phyloP scores from a whole-genome alignment of 2,113 vertebrate species.

The Puntigrus tetrazona region DNA sequence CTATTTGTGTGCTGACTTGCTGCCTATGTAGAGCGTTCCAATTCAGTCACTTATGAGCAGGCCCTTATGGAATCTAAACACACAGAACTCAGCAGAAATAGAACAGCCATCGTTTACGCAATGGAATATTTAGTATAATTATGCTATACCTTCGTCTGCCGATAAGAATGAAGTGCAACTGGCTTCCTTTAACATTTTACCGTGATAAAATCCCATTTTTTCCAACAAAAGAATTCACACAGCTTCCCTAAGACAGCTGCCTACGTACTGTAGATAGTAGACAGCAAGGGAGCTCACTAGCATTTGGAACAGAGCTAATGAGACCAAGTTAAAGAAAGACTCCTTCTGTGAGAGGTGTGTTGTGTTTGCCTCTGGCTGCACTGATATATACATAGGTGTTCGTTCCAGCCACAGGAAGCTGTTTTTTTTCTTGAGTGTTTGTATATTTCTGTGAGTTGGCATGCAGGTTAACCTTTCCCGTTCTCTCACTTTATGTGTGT shows the following conservation, averaged over 20 bases:
- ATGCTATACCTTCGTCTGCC: not conserved
- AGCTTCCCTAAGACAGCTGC: not conserved
- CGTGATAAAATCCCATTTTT: not conserved
- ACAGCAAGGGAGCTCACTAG: not conserved
- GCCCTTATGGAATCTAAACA: slow-evolving; percentile 15
- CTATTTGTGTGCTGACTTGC: slow-evolving; percentile 1
- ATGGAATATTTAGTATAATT: slow-evolving; percentile 8
- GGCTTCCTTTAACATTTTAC: not conserved
- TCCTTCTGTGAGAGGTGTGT: slow-evolving; percentile 30
- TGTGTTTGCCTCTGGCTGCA: not conserved
- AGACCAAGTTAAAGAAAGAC: slow-evolving; percentile 26
- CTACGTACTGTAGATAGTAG: not conserved
- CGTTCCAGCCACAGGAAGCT: not conserved
- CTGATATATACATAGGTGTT: slow-evolving; percentile 15
- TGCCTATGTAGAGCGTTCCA: slow-evolving; percentile 6
- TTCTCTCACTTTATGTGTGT: slow-evolving; percentile 12
- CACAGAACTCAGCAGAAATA: not conserved
- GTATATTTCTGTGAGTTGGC: slow-evolving; percentile 24
- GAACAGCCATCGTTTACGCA: not conserved
- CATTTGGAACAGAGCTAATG: not conserved
- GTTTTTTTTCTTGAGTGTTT: not conserved
- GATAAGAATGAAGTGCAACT: not conserved
- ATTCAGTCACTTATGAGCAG: slow-evolving; percentile 11
- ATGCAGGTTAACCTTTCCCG: slow-evolving; percentile 29
- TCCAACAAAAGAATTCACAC: not conserved